Evolutionary conservation across 2,113 vertebrate species (phyloP).

Genomic region (Cyanocitta stelleri): DNA sequence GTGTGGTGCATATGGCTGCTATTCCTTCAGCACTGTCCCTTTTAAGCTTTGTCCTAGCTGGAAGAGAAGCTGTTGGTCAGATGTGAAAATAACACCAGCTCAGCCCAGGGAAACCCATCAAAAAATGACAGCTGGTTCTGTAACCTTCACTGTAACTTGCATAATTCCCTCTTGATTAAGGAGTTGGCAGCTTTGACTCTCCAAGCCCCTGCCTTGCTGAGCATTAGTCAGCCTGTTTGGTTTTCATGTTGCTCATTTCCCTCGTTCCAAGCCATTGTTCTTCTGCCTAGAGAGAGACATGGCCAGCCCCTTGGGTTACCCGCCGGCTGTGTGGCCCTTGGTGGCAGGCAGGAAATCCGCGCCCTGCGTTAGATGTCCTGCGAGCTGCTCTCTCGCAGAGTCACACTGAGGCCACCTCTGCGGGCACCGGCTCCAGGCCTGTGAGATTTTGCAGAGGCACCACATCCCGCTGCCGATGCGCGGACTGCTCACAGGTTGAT

Average conservation of each 20-base stretch:
- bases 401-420: not conserved
- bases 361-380: not conserved
- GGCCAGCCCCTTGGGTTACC: not conserved
- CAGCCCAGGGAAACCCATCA: slow-evolving; percentile 4
- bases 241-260: not conserved
- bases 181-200: not conserved
- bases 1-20: not conserved
- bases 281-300: not conserved
- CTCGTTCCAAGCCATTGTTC: not conserved
- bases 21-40: not conserved
- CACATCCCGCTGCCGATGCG: not conserved
- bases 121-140: not conserved
- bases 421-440: not conserved
- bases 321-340: accelerated
- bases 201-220: not conserved
- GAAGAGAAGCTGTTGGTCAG: not conserved
- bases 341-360: not conserved
- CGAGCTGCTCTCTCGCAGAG: not conserved
- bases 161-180: not conserved
- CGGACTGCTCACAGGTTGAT: not conserved
- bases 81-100: slow-evolving; percentile 10
- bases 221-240: not conserved
- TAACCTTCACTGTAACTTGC: not conserved
- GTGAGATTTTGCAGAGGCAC: not conserved
- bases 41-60: not conserved